Evolutionary conservation across 2,888 invertebrate species (phyloP).

Genomic region (Rhagium mordax): DNA sequence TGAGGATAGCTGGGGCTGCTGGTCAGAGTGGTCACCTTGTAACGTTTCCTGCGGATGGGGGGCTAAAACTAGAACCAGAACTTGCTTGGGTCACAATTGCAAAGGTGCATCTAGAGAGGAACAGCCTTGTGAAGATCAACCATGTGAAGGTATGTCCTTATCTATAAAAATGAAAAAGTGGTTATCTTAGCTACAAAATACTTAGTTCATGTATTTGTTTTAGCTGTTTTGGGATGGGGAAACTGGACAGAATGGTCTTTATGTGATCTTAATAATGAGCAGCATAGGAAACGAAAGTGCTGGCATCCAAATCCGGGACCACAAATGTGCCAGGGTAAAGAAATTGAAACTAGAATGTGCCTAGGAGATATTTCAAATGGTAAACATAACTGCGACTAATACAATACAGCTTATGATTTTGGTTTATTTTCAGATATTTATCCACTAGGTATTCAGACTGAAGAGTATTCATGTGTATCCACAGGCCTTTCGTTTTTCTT

Average conservation of each 20-base stretch:
- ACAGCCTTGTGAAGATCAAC: conserved; percentile 79
- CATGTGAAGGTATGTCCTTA: conserved; percentile 76
- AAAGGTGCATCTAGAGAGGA: conserved; percentile 74
- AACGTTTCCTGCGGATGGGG: conserved; percentile 84
- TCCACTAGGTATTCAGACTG: conserved; percentile 40
- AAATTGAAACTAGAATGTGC: conserved; percentile 80
- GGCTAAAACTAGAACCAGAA: conserved; percentile 77
- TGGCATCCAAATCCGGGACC: conserved; percentile 71
- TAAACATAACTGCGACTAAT: conserved; percentile 35
- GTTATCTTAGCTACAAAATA: conserved; percentile 53
- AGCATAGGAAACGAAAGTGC: conserved; percentile 81
- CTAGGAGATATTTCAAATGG: conserved; percentile 57
- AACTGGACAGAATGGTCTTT: conserved; percentile 82
- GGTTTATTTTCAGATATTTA: conserved; percentile 46
- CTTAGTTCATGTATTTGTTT: conserved; percentile 19
- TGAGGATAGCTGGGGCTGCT: conserved; percentile 85
- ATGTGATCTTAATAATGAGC: conserved; percentile 78
- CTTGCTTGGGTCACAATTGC: conserved; percentile 74
- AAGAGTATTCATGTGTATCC: conserved; percentile 50
- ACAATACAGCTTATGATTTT: neutral
- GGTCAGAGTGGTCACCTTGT: conserved; percentile 89
- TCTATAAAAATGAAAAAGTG: neutral
- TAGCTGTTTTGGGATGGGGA: conserved; percentile 78
- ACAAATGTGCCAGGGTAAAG: conserved; percentile 80
- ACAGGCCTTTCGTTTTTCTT: conserved; percentile 55